Conservation (phyloP, 2,888 invertebrate species). For the Encarsia formosa region DNA sequence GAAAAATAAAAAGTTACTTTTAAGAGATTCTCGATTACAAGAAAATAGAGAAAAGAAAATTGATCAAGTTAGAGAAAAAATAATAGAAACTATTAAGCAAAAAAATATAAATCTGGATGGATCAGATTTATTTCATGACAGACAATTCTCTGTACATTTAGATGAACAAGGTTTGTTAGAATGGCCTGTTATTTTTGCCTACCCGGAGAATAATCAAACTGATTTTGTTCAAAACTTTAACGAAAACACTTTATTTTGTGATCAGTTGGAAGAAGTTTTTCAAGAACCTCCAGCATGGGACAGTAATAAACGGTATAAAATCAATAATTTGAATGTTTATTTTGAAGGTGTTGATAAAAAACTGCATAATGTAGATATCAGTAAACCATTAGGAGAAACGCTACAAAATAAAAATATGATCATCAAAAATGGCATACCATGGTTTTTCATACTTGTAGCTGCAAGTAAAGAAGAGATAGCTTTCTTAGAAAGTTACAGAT, state of each 20-base stretch:
- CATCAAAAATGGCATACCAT: constrained; percentile 63
- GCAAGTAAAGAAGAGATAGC: constrained; percentile 57
- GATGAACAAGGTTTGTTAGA: constrained; percentile 59
- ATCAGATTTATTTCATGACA: constrained; percentile 64
- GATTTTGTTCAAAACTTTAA: constrained; percentile 82
- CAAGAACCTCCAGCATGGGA: constrained; percentile 72
- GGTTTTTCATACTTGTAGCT: constrained; percentile 60
- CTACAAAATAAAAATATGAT: constrained; percentile 59
- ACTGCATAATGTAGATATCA: constrained; percentile 57
- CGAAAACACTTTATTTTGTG: constrained; percentile 63
- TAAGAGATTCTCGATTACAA: constrained; percentile 57
- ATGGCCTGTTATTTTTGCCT: constrained; percentile 87
- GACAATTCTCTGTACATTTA: constrained; percentile 62
- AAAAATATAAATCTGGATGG: constrained; percentile 55
- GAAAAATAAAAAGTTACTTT: constrained; percentile 53
- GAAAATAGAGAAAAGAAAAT: constrained; percentile 51
- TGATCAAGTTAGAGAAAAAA: constrained; percentile 49
- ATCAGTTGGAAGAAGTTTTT: constrained; percentile 66
- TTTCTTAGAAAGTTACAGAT: constrained; percentile 49
- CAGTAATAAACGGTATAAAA: constrained; percentile 59
- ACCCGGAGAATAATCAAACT: constrained; percentile 82
- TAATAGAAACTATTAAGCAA: constrained; percentile 51
- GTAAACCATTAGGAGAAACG: constrained; percentile 59
- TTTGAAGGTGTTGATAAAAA: constrained; percentile 66
- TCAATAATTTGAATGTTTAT: constrained; percentile 64